Evolutionary conservation across 2,797 vertebrate genomes (phyloP).

Genomic region (Chromis chromis): DNA sequence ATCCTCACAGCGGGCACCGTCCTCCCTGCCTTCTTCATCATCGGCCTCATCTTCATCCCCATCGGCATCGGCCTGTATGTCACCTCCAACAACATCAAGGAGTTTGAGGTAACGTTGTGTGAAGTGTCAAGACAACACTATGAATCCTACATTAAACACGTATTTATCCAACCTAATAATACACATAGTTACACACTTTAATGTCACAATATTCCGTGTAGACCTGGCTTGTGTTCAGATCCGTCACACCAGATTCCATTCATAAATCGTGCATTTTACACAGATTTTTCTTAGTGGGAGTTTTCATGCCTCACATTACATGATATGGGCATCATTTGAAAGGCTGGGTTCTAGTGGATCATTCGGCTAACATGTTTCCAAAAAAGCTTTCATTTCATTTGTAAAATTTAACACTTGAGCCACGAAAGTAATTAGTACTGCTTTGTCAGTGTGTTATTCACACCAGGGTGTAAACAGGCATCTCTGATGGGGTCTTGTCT

Average conservation of each 20-base stretch:
- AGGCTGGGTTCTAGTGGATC: rapidly evolving
- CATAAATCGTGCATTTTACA: not conserved
- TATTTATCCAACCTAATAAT: too few relatives aligned
- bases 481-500: too few relatives aligned
- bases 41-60: constrained; percentile 95
- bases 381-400: not conserved
- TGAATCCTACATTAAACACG: too few relatives aligned
- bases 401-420: not conserved
- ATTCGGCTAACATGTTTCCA: not conserved
- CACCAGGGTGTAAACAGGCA: too few relatives aligned
- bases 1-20: constrained; percentile 93
- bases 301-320: rapidly evolving
- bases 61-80: constrained; percentile 95
- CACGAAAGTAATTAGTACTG: too few relatives aligned
- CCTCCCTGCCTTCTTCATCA: constrained; percentile 93
- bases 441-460: too few relatives aligned
- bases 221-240: too few relatives aligned
- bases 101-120: not conserved
- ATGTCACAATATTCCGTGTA: too few relatives aligned
- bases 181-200: too few relatives aligned
- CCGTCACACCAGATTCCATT: not conserved
- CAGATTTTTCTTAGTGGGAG: rapidly evolving
- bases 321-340: rapidly evolving
- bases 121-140: too few relatives aligned
- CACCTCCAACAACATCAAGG: constrained; percentile 92